Base-by-base conservation (phyloP, 2,888 invertebrate species). In the Halictus quadricinctus region DNA sequence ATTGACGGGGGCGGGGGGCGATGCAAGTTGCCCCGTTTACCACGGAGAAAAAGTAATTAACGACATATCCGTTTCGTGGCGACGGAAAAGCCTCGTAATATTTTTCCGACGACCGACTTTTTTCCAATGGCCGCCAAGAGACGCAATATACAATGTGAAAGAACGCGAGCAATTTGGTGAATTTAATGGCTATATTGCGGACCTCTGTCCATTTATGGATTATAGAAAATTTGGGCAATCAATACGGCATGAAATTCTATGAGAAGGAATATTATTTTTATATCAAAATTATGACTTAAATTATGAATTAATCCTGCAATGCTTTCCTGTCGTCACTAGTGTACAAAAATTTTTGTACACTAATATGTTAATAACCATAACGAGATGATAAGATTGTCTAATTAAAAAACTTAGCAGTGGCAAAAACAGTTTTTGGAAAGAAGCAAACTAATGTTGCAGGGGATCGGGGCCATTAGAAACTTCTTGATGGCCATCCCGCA, bases 21-120 rank as follows among this genome's bases (percentile, higher is more conserved):
- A 50, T 60, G 64, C 69, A 77, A 76, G 73, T 58, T 54, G 64
- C 8, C 41, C 29, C 18, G 21, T 60, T 72, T 41, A 36, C 66
- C 66, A 69, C 50, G 43, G 73, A 73, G 74, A 69, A 60, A 85
- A 86, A 83, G 73, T 80, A 85, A 85, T 85, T 80, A 85, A 77
- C 82, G 78, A 78, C 76, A 64, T 80, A 80, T 78, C 76, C 66
- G 76, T 80, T 72, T 13, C 82, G 64, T 41, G 64, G 72, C 43
- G 48, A 29, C 50, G 46, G 64, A 25, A 48, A 64, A 72, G 29
- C 43, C 48, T 21, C 66, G 79, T 48, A 29, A 80, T 54, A 60
- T 81, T 76, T 80, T 54, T 46, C 58, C 70, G 72, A 36, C 64
- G 25, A 64, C 15, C 25, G 43, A 41, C 60, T n/a, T 64, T 46